These are phyloP conservation scores for Acrocephalus arundinaceus DNA, from an alignment of 2,113 vertebrate genomes.

Conservation along the genomic window DNA sequence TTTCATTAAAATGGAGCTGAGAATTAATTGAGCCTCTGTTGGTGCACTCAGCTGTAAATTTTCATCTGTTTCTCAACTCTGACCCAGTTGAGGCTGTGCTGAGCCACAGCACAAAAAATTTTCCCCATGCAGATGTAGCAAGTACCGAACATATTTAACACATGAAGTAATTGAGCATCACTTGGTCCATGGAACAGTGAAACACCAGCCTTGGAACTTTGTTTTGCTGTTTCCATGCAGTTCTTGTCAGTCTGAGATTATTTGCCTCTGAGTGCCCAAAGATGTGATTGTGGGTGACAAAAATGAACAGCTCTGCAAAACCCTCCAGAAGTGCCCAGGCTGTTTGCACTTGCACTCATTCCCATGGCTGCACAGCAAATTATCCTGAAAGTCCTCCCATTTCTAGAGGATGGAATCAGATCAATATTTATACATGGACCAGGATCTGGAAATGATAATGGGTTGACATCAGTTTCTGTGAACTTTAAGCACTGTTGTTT, in stretches of 20 bases:
- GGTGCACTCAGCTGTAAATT: conserved; percentile 52
- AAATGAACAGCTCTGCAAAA: neutral
- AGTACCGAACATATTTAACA: conserved; percentile 43
- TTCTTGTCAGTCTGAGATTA: neutral
- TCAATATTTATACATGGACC: neutral
- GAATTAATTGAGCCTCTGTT: conserved; percentile 63
- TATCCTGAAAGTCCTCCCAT: neutral
- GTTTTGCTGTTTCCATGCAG: neutral
- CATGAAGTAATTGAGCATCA: conserved; percentile 53
- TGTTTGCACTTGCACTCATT: neutral
- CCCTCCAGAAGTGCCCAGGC: neutral
- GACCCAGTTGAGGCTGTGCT: conserved; percentile 55
- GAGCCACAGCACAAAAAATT: neutral
- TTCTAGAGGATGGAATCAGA: neutral
- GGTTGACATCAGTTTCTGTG: neutral
- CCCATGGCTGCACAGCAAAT: neutral
- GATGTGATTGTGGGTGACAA: neutral
- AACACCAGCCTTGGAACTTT: neutral
- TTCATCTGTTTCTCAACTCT: conserved; percentile 59
- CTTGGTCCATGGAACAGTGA: conserved; percentile 25
- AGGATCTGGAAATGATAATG: neutral
- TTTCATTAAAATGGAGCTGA: conserved; percentile 58
- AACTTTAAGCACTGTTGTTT: neutral
- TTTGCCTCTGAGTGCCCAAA: neutral
- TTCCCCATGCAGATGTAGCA: conserved; percentile 5